Base-by-base conservation (phyloP, 2,113 vertebrate species). In the Colinus virginianus region DNA sequence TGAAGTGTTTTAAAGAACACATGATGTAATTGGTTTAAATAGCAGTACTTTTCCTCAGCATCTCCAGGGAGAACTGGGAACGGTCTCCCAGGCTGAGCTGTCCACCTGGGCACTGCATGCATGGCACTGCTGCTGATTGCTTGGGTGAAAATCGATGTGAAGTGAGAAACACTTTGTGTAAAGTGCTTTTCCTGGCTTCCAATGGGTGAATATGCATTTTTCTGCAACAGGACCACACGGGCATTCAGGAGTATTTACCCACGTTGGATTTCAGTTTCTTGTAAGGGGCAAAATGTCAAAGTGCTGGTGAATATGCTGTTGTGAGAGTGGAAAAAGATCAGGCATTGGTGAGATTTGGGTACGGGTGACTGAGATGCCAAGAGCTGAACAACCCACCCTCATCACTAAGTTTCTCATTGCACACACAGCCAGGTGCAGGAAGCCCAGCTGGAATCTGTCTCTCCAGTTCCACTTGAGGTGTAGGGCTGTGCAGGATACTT, bases 191-290 rank as follows among this genome's bases (percentile, higher is more conserved):
- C 40, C 40, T 16, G 5, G 38, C 18, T 42, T 46, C 9, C 2
- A 4, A 0, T 2, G 6, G 0, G 0, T 42, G 12, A 40, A 43
- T 2, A 3, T 1, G 25, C 5, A 0, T 67, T 75, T 81, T 66
- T 56, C 64, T 56, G 14, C 23, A 18, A 18, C 6, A 42, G 45
- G 34, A 7, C 75, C 38, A 7, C 6, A 34, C 12, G 63, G 46
- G 13, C 32, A 11, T 20, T 42, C 36, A 43, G 34, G 38, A 66
- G 2, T 2, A 28, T 75, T 38, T 28, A 25, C 18, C 34, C 10
- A 1, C 32, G 4, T 55, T 78, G 43, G 46, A 38, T 66, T 90
- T 78, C 6, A 9, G 38, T 84, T 91, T 77, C 56, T 13, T 19
- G 9, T 11, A 45, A 82, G 59, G 25, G 38, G 40, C 59, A n/a